Conservation (phyloP, 2,113 vertebrate genomes). For the Tympanuchus pallidicinctus region DNA sequence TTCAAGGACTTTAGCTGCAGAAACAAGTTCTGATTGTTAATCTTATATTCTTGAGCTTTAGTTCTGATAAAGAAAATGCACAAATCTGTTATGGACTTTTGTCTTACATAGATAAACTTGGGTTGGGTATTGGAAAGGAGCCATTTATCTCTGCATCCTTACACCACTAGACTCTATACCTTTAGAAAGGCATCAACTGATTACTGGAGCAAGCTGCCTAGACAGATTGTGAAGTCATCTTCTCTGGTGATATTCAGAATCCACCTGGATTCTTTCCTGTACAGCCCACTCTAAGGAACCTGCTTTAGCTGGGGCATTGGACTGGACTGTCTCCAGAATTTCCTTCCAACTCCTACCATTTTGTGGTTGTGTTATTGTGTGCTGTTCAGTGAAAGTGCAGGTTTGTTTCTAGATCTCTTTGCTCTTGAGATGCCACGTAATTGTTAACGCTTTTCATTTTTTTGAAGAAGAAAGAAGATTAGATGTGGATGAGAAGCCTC, state of each 20-base stretch:
- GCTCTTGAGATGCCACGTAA: slow-evolving; percentile 39
- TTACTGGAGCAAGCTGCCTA: background rate
- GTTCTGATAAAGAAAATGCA: background rate
- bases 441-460: background rate
- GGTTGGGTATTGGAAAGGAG: background rate
- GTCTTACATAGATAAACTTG: background rate
- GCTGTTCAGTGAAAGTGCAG: background rate
- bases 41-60: background rate
- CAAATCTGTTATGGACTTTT: background rate
- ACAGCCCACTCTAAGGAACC: background rate
- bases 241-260: background rate
- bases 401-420: background rate
- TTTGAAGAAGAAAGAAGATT: slow-evolving; percentile 98
- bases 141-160: rapidly evolving
- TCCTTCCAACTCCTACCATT: background rate
- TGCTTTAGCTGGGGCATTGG: background rate
- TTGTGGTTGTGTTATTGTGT: background rate
- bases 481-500: slow-evolving; percentile 96
- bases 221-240: background rate
- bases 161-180: background rate
- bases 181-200: background rate
- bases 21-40: background rate
- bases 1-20: background rate
- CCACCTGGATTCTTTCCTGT: background rate
- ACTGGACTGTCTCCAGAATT: background rate